These are phyloP conservation scores for Mythimna pallens DNA, from an alignment of 2,888 invertebrate species.

Conservation along the genomic window DNA sequence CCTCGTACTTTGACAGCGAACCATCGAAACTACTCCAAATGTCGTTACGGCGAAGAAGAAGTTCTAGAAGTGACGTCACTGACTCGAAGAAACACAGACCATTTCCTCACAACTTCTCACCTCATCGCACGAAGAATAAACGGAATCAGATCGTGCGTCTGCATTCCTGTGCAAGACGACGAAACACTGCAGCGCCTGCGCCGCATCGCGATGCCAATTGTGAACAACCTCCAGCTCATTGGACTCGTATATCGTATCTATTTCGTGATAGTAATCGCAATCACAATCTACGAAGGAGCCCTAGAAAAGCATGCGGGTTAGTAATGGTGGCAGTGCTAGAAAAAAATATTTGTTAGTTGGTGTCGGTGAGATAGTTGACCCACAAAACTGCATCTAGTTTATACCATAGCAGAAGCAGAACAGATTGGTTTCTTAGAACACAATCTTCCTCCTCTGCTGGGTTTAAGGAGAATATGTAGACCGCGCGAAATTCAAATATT, in stretches of 20 bases:
- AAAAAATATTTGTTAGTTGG: constrained; percentile 25
- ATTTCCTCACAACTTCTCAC: constrained; percentile 63
- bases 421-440: neutral
- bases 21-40: constrained; percentile 10
- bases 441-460: neutral
- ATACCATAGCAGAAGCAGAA: neutral
- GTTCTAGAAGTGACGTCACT: constrained; percentile 39
- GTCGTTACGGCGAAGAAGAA: constrained; percentile 8
- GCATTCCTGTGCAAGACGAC: constrained; percentile 70
- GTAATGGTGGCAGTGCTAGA: constrained; percentile 14
- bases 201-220: constrained; percentile 75
- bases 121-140: constrained; percentile 74
- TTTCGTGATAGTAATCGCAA: constrained; percentile 81
- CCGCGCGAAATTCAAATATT: no score
- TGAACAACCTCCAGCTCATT: constrained; percentile 74
- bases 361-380: constrained; percentile 13
- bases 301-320: constrained; percentile 70
- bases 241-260: constrained; percentile 84
- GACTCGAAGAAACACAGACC: constrained; percentile 9
- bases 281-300: constrained; percentile 68
- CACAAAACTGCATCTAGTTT: neutral
- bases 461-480: neutral
- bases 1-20: neutral
- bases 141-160: constrained; percentile 69
- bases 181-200: constrained; percentile 78